Conservation (phyloP, 2,113 vertebrate genomes). For the Macquaria australasica region DNA sequence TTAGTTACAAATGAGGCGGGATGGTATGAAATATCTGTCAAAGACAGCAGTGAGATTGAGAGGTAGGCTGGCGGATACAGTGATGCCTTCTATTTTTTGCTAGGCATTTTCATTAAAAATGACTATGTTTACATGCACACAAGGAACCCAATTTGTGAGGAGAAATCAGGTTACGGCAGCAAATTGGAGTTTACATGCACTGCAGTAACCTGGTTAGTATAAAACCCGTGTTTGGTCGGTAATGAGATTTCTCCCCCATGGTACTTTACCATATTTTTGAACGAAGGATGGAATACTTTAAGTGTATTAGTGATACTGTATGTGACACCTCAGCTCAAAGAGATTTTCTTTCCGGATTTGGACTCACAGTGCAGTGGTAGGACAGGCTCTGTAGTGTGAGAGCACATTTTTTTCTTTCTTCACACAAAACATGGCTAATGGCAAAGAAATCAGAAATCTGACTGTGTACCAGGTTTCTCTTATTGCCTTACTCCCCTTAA, state of each 20-base stretch:
- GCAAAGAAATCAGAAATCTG: neutral
- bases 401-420: neutral
- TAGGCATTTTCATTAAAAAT: neutral
- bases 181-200: conserved; percentile 28
- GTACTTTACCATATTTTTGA: neutral
- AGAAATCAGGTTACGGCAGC: neutral
- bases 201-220: conserved; percentile 14
- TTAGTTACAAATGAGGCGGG: conserved; percentile 5
- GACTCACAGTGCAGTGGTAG: neutral
- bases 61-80: neutral
- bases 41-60: neutral
- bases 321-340: neutral
- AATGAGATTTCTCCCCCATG: conserved; percentile 3
- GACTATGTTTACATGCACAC: conserved; percentile 4
- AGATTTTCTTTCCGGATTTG: neutral
- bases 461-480: neutral
- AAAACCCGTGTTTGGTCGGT: conserved; percentile 17
- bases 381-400: neutral
- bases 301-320: conserved; percentile 10
- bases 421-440: neutral
- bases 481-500: neutral
- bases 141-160: conserved; percentile 1
- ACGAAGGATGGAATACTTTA: neutral
- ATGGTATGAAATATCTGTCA: neutral
- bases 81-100: neutral